A percentile compares a stretch with the other conserved stretches of the same genome.
Evolutionary conservation across 2,888 invertebrate genomes (phyloP).

Genomic region (Ligdia adustata): DNA sequence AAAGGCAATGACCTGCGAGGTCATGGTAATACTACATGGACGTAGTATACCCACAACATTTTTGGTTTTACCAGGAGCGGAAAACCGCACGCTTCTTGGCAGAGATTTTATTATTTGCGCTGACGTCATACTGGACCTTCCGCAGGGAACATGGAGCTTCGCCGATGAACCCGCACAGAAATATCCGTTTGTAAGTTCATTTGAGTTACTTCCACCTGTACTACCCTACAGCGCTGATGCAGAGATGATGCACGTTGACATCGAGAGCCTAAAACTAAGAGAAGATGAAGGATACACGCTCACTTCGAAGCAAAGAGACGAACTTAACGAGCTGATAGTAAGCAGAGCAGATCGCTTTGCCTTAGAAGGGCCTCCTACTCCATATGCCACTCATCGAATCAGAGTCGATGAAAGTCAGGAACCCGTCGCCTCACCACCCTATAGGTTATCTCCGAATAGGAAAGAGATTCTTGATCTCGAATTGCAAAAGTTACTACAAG

Average conservation of each 20-base stretch:
- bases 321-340: background rate
- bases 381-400: too few species aligned
- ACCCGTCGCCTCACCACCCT: too few species aligned
- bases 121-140: background rate
- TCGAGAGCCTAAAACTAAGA: background rate
- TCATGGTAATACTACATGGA: background rate
- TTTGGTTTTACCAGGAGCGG: background rate
- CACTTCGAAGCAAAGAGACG: background rate
- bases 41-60: background rate
- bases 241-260: background rate
- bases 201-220: background rate
- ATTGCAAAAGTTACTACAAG: conserved; percentile 39
- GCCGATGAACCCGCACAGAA: background rate
- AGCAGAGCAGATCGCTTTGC: background rate
- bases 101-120: background rate
- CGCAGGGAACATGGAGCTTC: background rate
- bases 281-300: background rate
- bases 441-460: too few species aligned
- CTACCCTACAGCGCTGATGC: background rate
- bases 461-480: too few species aligned
- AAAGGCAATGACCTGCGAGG: conserved; percentile 1
- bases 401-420: too few species aligned
- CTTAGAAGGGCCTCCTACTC: too few species aligned
- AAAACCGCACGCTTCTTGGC: background rate
- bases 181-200: background rate